Evolutionary conservation across 2,113 vertebrate species (phyloP), one percentile per base, ranked within the genome.

Genomic region (Nestor notabilis): DNA sequence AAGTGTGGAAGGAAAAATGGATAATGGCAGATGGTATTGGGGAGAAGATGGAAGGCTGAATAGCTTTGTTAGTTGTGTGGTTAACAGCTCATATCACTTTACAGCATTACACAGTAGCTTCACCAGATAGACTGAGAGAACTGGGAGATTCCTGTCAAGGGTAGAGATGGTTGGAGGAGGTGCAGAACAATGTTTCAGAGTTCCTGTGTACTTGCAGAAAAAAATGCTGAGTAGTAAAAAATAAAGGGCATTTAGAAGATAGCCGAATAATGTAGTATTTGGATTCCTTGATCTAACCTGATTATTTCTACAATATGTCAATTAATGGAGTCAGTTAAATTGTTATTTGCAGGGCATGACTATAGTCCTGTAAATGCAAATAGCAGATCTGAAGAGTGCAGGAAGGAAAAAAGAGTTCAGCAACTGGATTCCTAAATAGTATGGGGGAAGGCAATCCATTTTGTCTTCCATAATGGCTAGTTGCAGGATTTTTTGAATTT

Each of bases 71-170:
- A 90, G 93, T 80, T 87, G 50, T n/a, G 72, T 86, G 58, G 53
- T 79, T 92, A 96, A 93, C 83, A 86, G 43, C 82, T 94, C 58
- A 1, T 83, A 61, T 50, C 66, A 49, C n/a, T 93, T 88, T n/a
- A 11, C 5, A 16, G 39, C 33, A 10, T 70, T 80, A 21, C 49
- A 35, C 37, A 55, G 64, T 58, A 63, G 20, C 25, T 77, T 85
- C 58, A 60, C 53, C 18, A 61, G 46, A 29, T 24, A 37, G 43
- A 21, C 27, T 56, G 37, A 87, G 61, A 53, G 55, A 72, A 37
- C 21, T 28, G 31, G n/a, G 83, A 56, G 49, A 52, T 52, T 70
- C 53, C 27, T 64, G 0, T 25, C 0, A 0, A 55, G 29, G 35
- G 29, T 71, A 21, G 44, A 64, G 8, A 28, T 41, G 56, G 24